phyloP scores from a whole-genome alignment of 2,888 invertebrate genomes.

The Drosophila borborema region DNA sequence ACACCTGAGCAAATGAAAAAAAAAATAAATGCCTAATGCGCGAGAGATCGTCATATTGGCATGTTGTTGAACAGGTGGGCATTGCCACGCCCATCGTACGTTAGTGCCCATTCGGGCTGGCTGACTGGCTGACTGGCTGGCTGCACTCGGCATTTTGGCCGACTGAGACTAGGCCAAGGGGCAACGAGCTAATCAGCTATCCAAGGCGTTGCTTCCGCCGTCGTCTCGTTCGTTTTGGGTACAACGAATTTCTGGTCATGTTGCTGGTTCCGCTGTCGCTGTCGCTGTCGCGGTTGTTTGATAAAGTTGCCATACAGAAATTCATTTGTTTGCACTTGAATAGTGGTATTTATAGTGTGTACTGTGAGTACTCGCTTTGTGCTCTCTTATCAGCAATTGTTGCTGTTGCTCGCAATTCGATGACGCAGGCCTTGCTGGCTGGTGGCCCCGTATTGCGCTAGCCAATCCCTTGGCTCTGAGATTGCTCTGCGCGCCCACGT shows the following conservation, averaged over 20 bases:
- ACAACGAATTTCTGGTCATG: constrained; percentile 25
- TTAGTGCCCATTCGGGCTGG: constrained; percentile 44
- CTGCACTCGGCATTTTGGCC: constrained; percentile 76
- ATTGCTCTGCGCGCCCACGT: constrained; percentile 41
- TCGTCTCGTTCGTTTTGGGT: constrained; percentile 29
- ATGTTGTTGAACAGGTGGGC: constrained; percentile 65
- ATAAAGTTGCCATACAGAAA: constrained; percentile 52
- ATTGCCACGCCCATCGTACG: constrained; percentile 60
- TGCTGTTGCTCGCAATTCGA: constrained; percentile 15
- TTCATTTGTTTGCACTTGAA: constrained; percentile 74
- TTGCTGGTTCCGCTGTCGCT: constrained; percentile 38
- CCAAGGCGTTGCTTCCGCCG: constrained; percentile 49
- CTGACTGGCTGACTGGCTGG: constrained; percentile 19
- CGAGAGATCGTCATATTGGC: constrained; percentile 58
- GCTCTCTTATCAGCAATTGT: constrained; percentile 37
- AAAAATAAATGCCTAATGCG: constrained; percentile 51
- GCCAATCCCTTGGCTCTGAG: constrained; percentile 27
- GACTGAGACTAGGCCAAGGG: constrained; percentile 10
- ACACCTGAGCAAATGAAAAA: constrained; percentile 81
- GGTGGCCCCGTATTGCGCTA: constrained; percentile 10
- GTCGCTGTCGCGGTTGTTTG: constrained; percentile 41
- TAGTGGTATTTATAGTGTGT: constrained; percentile 65
- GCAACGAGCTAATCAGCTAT: constrained; percentile 21
- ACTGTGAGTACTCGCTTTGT: constrained; percentile 31
- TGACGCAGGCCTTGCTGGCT: constrained; percentile 4